Base-by-base conservation (phyloP, 2,797 vertebrate genomes). In the Urocyon cinereoargenteus region DNA sequence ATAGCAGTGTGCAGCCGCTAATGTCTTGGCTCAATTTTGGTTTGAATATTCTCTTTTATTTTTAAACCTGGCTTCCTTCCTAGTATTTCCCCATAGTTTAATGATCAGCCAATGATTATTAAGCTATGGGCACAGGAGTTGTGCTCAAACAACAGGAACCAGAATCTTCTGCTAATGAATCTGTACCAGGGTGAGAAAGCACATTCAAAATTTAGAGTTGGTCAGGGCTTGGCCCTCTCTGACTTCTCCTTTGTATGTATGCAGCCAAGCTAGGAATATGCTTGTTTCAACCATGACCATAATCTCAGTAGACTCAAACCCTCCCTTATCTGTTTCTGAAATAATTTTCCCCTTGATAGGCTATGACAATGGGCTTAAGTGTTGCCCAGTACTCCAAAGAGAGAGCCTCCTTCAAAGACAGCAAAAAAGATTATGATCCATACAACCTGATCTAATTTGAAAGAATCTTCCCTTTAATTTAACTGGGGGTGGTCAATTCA, bases 401-500 rank as follows among this genome's bases (percentile, higher is more conserved):
- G 49, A 75, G 15, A 70, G 2, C 8, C 0, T 53, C 3, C 13
- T 49, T n/a, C 16, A 34, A 12, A 6, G 4, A 53, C 9, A 21
- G 31, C 28, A 88, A 13, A 40, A 6, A 86, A 28, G 4, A 55
- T 57, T 21, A 13, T 18, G 5, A 8, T 31, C n/a, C 45, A 66
- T 15, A 72, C 4, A 31, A 18, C 21, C 36, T 26, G 1, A 18
- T 26, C 11, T 81, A 57, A 51, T 14, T 8, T 68, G 55, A 3
- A 3, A 75, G 51, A n/a, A 55, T 0, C 5, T 26, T 1, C 1
- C 22, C 12, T 24, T 55, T 7, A 83, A 18, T 45, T 51, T 18
- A 75, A 70, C 3, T 21, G 6, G 53, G 34, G 19, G 1, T n/a
- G 3, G 36, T 13, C 16, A 24, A 36, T 1, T 3, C 5, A 19